Conservation (phyloP, 2,113 vertebrate genomes). For the Otus sunia region DNA sequence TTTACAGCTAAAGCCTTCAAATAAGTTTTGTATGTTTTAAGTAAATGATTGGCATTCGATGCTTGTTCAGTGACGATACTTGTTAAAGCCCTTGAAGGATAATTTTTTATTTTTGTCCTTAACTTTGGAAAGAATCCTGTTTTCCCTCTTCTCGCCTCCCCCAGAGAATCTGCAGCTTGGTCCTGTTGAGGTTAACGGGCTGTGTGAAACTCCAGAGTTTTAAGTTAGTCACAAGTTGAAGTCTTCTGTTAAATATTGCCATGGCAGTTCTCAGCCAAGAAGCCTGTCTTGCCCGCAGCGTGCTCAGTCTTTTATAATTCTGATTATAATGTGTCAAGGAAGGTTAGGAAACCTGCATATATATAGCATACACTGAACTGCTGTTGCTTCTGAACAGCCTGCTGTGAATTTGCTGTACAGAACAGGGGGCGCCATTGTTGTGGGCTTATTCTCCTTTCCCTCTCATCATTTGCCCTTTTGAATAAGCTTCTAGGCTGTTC, state of each 20-base stretch:
- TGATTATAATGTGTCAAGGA: not conserved
- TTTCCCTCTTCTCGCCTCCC: not conserved
- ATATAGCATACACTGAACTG: not conserved
- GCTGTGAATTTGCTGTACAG: not conserved
- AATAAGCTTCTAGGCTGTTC: not conserved
- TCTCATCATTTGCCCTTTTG: not conserved
- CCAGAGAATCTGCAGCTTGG: not conserved
- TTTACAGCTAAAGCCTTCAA: not conserved
- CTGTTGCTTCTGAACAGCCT: not conserved
- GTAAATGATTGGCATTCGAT: not conserved
- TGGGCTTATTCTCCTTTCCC: not conserved
- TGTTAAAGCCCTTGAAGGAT: not conserved
- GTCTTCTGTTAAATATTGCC: not conserved
- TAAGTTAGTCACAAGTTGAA: not conserved
- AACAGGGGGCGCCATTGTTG: not conserved
- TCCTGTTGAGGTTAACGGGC: not conserved
- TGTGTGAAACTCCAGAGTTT: not conserved
- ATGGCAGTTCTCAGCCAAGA: not conserved
- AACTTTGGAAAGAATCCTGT: not conserved
- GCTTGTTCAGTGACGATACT: not conserved
- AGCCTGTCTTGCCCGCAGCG: not conserved
- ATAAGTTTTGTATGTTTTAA: not conserved
- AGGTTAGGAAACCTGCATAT: not conserved
- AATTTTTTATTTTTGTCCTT: not conserved
- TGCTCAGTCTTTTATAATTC: not conserved